Evolutionary conservation across 2,113 vertebrate genomes (phyloP).

Genomic region (Alethe diademata): DNA sequence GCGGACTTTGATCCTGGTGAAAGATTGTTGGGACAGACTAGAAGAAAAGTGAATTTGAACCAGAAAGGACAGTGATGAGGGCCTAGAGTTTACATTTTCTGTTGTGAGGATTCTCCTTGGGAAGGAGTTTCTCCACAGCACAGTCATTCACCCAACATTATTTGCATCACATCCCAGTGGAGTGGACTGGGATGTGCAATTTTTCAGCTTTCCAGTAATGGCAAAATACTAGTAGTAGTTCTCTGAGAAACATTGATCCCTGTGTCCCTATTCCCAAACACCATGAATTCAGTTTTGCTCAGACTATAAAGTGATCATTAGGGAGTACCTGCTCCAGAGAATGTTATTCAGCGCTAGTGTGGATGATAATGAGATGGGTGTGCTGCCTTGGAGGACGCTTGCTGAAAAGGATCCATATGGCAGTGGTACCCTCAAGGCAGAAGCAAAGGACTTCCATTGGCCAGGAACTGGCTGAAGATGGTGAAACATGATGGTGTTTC

Average conservation of each 20-base stretch:
- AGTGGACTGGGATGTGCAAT: background rate
- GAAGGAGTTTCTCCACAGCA: background rate
- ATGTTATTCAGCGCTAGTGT: background rate
- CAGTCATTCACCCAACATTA: background rate
- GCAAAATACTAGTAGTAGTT: background rate
- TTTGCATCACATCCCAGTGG: background rate
- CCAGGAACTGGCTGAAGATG: background rate
- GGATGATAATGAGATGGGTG: background rate
- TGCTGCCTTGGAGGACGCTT: background rate
- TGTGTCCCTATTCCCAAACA: background rate
- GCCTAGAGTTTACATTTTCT: background rate
- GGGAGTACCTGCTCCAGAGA: background rate
- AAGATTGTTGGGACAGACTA: background rate
- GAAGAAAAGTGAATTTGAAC: background rate
- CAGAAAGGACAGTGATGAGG: background rate
- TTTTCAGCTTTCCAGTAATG: background rate
- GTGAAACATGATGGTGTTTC: rapidly evolving
- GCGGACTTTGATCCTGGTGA: background rate
- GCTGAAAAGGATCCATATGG: background rate
- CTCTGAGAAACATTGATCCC: background rate
- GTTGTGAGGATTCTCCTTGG: background rate
- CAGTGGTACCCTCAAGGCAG: background rate
- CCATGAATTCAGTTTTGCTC: background rate
- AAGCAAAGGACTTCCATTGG: background rate
- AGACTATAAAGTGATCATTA: background rate